Conservation (phyloP, 2,888 invertebrate genomes). For the Keiferia lycopersicella region DNA sequence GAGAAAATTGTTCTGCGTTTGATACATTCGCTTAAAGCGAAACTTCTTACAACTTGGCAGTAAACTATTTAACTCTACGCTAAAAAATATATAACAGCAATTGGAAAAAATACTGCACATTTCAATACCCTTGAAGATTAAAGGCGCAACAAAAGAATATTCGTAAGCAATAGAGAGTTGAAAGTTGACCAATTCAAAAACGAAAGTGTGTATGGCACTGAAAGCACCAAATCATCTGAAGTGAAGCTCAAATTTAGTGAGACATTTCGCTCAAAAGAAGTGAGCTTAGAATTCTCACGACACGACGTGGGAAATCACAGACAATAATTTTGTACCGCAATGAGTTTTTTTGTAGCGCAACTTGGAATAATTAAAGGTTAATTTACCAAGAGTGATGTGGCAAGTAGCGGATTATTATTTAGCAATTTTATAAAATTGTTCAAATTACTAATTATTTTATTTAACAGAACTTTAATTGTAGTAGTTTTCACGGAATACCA, state of each 20-base stretch:
- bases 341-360: not conserved
- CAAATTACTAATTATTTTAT: not conserved
- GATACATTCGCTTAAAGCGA: not conserved
- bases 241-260: slow-evolving; percentile 23
- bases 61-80: no score
- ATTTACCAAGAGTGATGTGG: not conserved
- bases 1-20: not conserved
- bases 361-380: slow-evolving; percentile 14
- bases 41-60: no score
- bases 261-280: not conserved
- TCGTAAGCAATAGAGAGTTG: not conserved
- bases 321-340: slow-evolving; percentile 26
- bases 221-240: slow-evolving; percentile 13
- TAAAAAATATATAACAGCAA: no score
- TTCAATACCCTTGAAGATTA: not conserved
- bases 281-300: slow-evolving; percentile 28
- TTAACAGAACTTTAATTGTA: not conserved
- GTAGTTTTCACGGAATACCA: not conserved
- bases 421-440: not conserved
- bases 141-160: slow-evolving; percentile 4
- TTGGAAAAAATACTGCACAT: no score
- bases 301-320: slow-evolving; percentile 29
- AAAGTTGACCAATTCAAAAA: slow-evolving; percentile 26
- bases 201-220: slow-evolving; percentile 27
- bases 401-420: not conserved